Evolutionary conservation across 2,113 vertebrate species (phyloP).

Genomic region (Leptobrachium leishanense): DNA sequence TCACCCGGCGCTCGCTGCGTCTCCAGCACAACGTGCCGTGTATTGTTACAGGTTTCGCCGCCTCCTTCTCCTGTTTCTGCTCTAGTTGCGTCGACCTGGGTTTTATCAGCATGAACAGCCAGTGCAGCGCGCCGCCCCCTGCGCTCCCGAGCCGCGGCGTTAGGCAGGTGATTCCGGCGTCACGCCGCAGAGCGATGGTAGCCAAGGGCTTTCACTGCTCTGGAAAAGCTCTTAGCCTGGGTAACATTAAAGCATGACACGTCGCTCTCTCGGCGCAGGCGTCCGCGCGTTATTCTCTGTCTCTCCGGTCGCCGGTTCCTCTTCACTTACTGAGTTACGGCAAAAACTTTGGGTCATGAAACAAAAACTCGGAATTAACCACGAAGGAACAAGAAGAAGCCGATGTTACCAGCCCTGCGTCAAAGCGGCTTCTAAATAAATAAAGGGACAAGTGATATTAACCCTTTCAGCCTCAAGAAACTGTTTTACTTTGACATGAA

Average conservation of each 20-base stretch:
- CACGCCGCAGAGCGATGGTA: slow-evolving; percentile 72
- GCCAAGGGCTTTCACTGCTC: slow-evolving; percentile 64
- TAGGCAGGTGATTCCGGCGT: slow-evolving; percentile 72
- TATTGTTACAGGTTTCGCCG: background rate
- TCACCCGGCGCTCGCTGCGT: background rate
- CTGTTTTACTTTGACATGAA: too few species aligned
- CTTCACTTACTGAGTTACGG: too few species aligned
- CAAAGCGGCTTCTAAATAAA: too few species aligned
- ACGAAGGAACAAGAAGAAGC: too few species aligned
- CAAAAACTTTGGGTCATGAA: too few species aligned
- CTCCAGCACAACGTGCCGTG: background rate
- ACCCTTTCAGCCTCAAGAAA: too few species aligned
- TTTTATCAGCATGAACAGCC: background rate
- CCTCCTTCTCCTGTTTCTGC: background rate
- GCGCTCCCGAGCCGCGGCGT: slow-evolving; percentile 58
- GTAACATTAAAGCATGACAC: slow-evolving; percentile 63
- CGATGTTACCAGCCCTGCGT: too few species aligned
- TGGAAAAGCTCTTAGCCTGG: slow-evolving; percentile 71
- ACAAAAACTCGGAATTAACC: too few species aligned
- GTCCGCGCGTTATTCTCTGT: slow-evolving; percentile 62
- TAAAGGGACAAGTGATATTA: too few species aligned
- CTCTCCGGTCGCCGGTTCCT: too few species aligned
- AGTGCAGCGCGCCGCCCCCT: background rate
- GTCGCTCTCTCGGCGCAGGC: slow-evolving; percentile 61
- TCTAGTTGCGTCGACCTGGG: background rate